Evolutionary conservation across 1,140 invertebrate species (phyloP), one percentile per base, ranked within the genome.

Genomic region (Mycetomoellerius zeteki): DNA sequence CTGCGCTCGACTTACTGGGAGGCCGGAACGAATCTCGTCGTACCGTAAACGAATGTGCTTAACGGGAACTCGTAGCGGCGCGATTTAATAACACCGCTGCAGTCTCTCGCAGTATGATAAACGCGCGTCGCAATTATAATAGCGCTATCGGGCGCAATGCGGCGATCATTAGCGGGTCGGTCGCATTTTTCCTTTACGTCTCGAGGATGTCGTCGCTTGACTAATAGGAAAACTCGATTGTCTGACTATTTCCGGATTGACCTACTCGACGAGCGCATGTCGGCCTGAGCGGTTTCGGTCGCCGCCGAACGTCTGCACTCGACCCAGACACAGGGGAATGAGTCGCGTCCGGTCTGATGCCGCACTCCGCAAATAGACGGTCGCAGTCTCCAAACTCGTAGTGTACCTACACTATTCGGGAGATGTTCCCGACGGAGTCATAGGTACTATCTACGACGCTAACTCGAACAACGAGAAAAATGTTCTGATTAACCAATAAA

Each of bases 251-350:
- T 72, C 69, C 80, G 71, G 81, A 85, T 30, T 87, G 86, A 87
- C 86, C 86, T 85, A 85, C 81, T 85, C 81, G 62, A 65, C 37
- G 65, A 19, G 50, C 76, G 52, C 37, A 33, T 10, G 56, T 6
- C 10, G 72, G 54, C 37, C 27, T 14, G 21, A 87, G 62, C 85
- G 72, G 19, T 33, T 50, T 37, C 58, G 86, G 73, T 77, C 80
- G 60, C 78, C 85, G 73, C 56, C 62, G 73, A 75, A 56, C 89
- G 67, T 77, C 86, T 81, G 58, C 86, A 73, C 80, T 88, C 89
- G 89, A 90, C 89, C 89, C 86, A 90, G 89, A 90, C 78, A 90
- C 75, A 56, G 50, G 78, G 89, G 81, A 90, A 90, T 87, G 89
- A 88, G 89, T 87, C 71, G 89, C 86, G 89, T 90, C 89, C 89